A percentile compares a stretch with the other conserved stretches of the same genome.
Conservation (phyloP, 2,888 invertebrate species). For the Trisateles emortualis region DNA sequence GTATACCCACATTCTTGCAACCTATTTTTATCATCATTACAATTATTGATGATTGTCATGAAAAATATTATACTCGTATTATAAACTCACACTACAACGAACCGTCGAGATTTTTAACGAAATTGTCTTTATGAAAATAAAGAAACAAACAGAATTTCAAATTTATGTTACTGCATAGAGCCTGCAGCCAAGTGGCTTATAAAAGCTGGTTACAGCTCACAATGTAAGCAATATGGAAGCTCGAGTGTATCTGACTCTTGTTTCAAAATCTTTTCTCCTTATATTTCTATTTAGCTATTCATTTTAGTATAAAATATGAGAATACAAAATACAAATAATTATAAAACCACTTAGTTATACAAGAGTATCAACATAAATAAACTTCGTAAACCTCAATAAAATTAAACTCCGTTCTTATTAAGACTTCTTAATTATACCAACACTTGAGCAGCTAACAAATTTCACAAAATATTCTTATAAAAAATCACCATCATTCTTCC, state of each 20-base stretch:
- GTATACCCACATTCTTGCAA: too few relatives aligned
- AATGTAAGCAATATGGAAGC: not conserved
- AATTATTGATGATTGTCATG: too few relatives aligned
- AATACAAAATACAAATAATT: not conserved
- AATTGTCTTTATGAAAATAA: too few relatives aligned
- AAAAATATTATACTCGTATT: too few relatives aligned
- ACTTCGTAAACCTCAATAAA: slow-evolving; percentile 6
- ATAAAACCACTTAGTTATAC: slow-evolving; percentile 7
- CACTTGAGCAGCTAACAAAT: slow-evolving; percentile 1
- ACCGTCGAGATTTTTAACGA: too few relatives aligned
- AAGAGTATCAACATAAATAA: slow-evolving; percentile 10
- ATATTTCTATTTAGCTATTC: too few relatives aligned
- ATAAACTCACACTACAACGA: too few relatives aligned
- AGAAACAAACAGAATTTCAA: not conserved
- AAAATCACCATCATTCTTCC: slow-evolving; percentile 7
- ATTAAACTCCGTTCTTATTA: slow-evolving; percentile 9
- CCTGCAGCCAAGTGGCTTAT: not conserved
- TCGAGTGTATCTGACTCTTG: not conserved
- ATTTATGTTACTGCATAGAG: slow-evolving; percentile 1
- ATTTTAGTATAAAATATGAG: too few relatives aligned
- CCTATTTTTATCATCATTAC: too few relatives aligned
- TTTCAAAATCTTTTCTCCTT: not conserved
- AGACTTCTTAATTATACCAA: slow-evolving; percentile 13
- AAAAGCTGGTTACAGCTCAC: not conserved
- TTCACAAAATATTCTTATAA: slow-evolving; percentile 7